Evolutionary conservation across 2,888 invertebrate species (phyloP).

Genomic region (Acheta domesticus): DNA sequence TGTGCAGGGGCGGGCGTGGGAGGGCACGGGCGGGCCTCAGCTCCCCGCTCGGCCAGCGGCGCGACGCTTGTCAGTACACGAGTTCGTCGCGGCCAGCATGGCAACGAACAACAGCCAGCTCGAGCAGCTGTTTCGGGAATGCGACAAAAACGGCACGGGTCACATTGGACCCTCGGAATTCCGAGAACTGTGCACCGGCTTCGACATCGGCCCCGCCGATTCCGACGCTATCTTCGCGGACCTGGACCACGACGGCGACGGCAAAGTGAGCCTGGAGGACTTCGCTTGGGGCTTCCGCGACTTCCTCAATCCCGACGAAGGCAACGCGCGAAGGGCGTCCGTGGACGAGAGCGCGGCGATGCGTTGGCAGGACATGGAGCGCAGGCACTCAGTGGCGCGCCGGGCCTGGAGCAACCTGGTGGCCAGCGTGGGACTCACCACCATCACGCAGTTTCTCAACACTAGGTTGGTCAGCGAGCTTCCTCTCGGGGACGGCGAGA

Average conservation of each 20-base stretch:
- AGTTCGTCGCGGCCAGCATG: neutral
- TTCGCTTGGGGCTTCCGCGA: conserved; percentile 52
- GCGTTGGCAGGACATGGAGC: conserved; percentile 38
- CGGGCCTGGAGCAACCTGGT: conserved; percentile 45
- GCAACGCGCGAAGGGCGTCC: conserved; percentile 39
- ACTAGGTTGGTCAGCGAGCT: conserved; percentile 37
- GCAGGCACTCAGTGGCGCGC: conserved; percentile 41
- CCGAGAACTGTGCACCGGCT: conserved; percentile 49
- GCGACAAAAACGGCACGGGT: conserved; percentile 49
- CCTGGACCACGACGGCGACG: conserved; percentile 54
- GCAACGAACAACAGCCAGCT: conserved; percentile 36
- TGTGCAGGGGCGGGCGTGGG: no score
- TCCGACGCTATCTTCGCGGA: conserved; percentile 51
- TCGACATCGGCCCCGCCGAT: conserved; percentile 47
- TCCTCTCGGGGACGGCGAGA: neutral
- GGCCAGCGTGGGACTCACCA: conserved; percentile 43
- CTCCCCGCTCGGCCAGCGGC: no score
- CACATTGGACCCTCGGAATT: conserved; percentile 51
- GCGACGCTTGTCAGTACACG: neutral
- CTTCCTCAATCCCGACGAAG: conserved; percentile 42
- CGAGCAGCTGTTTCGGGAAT: conserved; percentile 49
- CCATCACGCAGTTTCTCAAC: conserved; percentile 42
- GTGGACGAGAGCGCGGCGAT: conserved; percentile 36
- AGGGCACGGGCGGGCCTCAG: no score
- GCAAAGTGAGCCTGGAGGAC: conserved; percentile 52